Evolutionary conservation across 2,888 invertebrate genomes (phyloP), one percentile per base, ranked within the genome.

Genomic region (Nemotelus pantherinus): DNA sequence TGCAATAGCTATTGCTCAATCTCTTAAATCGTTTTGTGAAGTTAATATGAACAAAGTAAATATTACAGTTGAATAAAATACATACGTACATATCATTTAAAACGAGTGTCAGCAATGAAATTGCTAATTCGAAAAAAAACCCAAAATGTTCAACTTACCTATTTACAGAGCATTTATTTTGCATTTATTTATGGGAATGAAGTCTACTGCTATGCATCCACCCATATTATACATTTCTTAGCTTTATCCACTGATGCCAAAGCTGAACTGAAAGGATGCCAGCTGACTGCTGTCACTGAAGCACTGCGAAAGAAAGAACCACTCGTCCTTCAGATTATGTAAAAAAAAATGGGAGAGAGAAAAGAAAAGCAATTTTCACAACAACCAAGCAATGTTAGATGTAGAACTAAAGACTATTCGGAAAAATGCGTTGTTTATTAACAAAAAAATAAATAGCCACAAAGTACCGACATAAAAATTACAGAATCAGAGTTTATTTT

Each of bases 231-330:
- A 77, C 93, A 94, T 82, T 92, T 92, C 87, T 94, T 95, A 82
- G 92, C 90, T 81, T 93, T 92, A 87, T 96, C 96, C 81, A 95
- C 95, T 60, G 94, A 94, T 74, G 94, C 93, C 77, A 97, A 88
- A 78, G 92, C 91, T 67, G 92, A 92, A 63, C 93, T 94, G 85
- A 93, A 94, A 4, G 95, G 94, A 86, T 95, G 94, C 96, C 96
- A 97, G 64, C 94, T 91, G 58, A 96, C 95, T 58, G 96, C 95
- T 79, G 94, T 94, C 79, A 96, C 95, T 60, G 95, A 92, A 77
- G 92, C 90, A 88, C 95, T 95, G 90, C 83, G 88, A 87, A 89
- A 86, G 83, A 88, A 87, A 87, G 82, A 84, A 81, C 65, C 76
- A 76, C 74, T 77, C 76, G 77, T 76, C 79, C 77, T 80, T 80